These are phyloP conservation scores for Eolophus roseicapilla DNA, from an alignment of 2,113 vertebrate genomes.

Conservation along the genomic window DNA sequence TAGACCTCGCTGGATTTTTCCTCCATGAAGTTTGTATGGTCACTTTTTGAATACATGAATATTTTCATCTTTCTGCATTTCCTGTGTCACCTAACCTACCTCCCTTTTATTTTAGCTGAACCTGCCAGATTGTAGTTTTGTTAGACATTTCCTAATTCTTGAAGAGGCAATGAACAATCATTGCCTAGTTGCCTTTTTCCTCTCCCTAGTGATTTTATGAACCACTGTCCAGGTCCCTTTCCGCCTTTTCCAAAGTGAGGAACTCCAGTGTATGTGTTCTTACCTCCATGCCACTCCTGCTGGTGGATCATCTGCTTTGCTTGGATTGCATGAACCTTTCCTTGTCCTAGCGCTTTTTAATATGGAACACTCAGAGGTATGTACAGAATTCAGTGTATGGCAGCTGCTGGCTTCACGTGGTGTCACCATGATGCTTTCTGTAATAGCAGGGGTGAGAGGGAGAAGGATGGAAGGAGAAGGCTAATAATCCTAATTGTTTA, in stretches of 20 bases:
- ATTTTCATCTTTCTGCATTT: not conserved
- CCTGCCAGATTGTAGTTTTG: not conserved
- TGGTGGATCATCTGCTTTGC: not conserved
- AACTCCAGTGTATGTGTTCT: accelerated
- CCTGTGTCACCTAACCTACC: not conserved
- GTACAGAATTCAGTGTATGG: not conserved
- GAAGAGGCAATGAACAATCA: not conserved
- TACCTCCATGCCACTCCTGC: not conserved
- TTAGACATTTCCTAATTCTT: not conserved
- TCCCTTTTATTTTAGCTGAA: not conserved
- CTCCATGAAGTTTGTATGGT: not conserved
- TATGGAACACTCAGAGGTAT: accelerated
- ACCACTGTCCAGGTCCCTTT: not conserved
- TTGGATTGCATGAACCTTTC: not conserved
- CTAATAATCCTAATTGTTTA: not conserved
- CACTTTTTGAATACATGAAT: not conserved
- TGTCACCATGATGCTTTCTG: accelerated
- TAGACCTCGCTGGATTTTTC: not conserved
- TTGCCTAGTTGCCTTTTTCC: not conserved
- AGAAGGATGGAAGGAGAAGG: accelerated
- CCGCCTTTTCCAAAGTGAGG: not conserved
- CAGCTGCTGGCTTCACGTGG: not conserved
- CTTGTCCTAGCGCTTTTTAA: not conserved
- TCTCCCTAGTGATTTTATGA: not conserved
- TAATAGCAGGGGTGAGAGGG: not conserved